Base-by-base conservation (phyloP, 2,797 vertebrate genomes). In the Ibycter americanus region DNA sequence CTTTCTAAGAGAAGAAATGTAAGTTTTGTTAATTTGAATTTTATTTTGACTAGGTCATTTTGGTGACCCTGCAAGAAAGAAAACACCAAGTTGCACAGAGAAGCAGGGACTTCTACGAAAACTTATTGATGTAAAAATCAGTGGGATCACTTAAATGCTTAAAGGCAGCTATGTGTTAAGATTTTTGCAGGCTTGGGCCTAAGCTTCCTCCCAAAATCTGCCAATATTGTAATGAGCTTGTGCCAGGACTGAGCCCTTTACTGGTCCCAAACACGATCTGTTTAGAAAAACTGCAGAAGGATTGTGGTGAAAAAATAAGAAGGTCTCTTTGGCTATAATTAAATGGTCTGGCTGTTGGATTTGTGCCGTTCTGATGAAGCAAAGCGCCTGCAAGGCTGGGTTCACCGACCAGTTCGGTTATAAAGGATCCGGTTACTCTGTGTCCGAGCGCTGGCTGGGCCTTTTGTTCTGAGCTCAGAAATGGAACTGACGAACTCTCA, bases 1-100 rank as follows among this genome's bases (percentile, higher is more conserved):
- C 72, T 90, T 90, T 93, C 34, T 63, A 74, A 67, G 16, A 54
- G 72, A 93, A 92, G 7, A 89, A 83, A 82, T 52, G 29, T 10
- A 72, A 46, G 3, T 19, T 83, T 77, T 36, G 15, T 44, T 70
- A 63, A 51, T 77, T 82, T 61, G 22, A 83, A 40, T 73, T 55
- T 63, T 61, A 78, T 72, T 88, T 89, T 62, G 7, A 74, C 51
- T 27, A 68, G 34, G 11, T 63, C 7, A 38, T 58, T 77, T 51
- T 49, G 52, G 21, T 32, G 34, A 56, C 13, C 20, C 17, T 54
- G 15, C 11, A 78, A 59, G 32, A 87, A 55, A 71, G 42, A 8
- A 83, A 92, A 52, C 20, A 61, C 8, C 6, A 49, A 1, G 2
- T 46, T 74, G 23, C 44, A 74, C 36, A 26, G 68, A 40, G 34